phyloP scores from a whole-genome alignment of 2,797 vertebrate genomes.

The Acridotheres tristis region DNA sequence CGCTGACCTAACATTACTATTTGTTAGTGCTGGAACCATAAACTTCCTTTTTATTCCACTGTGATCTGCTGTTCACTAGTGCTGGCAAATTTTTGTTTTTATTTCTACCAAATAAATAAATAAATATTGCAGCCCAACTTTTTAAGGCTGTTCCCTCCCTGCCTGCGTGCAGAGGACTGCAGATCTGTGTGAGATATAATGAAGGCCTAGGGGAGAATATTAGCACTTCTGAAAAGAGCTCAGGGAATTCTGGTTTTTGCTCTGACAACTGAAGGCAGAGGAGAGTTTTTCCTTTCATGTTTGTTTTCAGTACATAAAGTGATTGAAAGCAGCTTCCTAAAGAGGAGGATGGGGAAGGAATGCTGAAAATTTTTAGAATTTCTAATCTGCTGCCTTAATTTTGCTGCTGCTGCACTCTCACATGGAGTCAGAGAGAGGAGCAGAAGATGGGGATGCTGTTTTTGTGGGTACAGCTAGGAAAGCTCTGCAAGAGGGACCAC shows the following conservation, averaged over 20 bases:
- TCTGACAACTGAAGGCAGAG: constrained; percentile 71
- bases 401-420: not conserved
- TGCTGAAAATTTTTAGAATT: constrained; percentile 17
- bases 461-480: not conserved
- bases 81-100: not conserved
- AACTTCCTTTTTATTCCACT: not conserved
- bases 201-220: constrained; percentile 70
- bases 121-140: not conserved
- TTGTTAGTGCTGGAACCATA: not conserved
- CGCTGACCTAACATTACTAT: accelerated
- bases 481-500: not conserved
- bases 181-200: constrained; percentile 60
- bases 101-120: not conserved
- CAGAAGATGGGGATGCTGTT: not conserved
- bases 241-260: constrained; percentile 67
- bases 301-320: constrained; percentile 68
- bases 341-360: constrained; percentile 18
- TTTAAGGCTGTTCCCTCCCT: constrained; percentile 36
- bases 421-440: not conserved
- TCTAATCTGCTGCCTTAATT: constrained; percentile 52
- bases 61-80: not conserved
- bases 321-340: constrained; percentile 63
- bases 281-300: constrained; percentile 69
- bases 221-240: constrained; percentile 72
- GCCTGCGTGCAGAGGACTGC: constrained; percentile 43